Evolutionary conservation across 2,888 invertebrate species (phyloP), one percentile per base, ranked within the genome.

Genomic region (Ptycholaimellus sp.): DNA sequence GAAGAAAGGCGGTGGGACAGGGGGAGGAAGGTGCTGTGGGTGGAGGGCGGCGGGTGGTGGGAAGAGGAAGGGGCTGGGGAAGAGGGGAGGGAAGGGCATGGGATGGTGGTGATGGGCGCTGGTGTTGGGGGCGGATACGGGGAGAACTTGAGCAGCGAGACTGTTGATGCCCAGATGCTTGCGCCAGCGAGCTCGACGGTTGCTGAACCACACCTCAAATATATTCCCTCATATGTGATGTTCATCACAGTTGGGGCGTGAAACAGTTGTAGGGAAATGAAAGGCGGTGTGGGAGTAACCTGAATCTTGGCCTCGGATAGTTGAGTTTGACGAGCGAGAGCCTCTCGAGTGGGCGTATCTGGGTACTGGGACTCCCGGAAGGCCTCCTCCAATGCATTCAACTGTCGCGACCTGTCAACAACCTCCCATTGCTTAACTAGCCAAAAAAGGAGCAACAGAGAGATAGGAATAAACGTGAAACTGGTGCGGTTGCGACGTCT

Each of bases 321-420:
- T 42, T 78, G 79, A 0, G 85, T 85, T 38, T 79, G 69, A 53
- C 81, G 74, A 0, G 85, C 83, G 32, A 87, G 61, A 57, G 83
- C 82, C 53, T 87, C 87, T 37, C 87, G 67, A 1, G 82, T 82
- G 57, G 82, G 82, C 17, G 85, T 81, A 55, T 87, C 85, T 0
- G 90, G 87, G 57, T 90, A 87, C 56, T 85, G 85, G 0, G 85
- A 85, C 34, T 81, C 67, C 50, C 78, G 78, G 60, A 87, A 87
- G 0, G 83, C 81, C 43, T 76, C 69, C 59, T 87, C 87, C 42
- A 87, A 60, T 41, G 81, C 81, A 52, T 83, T 82, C 46, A 85
- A 59, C 56, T 87, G 85, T n/a, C n/a, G n/a, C n/a, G n/a, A n/a
- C n/a, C n/a, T n/a, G n/a, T n/a, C n/a, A n/a, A n/a, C n/a, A n/a